phyloP scores from a whole-genome alignment of 2,113 vertebrate genomes.

The Leucoraja erinaceus region DNA sequence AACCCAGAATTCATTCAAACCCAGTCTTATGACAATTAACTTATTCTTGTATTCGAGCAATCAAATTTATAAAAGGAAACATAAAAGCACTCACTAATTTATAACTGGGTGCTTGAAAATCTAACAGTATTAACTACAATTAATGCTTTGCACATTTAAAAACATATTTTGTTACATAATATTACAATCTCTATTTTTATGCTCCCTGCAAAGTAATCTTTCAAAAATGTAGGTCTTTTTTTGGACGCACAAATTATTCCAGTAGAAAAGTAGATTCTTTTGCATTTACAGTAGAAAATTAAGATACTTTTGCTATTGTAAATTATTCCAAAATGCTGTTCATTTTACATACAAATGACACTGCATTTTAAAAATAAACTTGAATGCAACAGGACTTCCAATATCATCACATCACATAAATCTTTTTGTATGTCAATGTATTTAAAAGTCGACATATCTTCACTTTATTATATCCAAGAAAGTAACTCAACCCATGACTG shows the following conservation, averaged over 20 bases:
- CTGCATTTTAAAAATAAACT: neutral
- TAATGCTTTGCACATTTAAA: no score
- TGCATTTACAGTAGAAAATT: neutral
- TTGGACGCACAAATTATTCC: neutral
- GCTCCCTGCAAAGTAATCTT: neutral
- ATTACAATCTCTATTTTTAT: no score
- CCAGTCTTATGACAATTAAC: neutral
- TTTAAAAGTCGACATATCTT: neutral
- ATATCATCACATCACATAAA: neutral
- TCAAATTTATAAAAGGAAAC: no score
- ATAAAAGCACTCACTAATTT: neutral
- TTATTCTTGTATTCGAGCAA: no score
- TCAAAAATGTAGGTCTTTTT: neutral
- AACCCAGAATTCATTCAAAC: neutral
- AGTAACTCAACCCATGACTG: neutral
- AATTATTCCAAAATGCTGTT: neutral
- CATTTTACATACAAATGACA: neutral
- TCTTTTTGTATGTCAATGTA: neutral
- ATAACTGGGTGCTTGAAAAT: neutral
- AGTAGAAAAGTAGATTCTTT: neutral
- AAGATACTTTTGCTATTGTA: neutral
- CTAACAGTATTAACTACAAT: neutral
- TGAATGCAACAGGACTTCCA: neutral
- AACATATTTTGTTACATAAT: no score
- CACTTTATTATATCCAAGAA: neutral